Evolutionary conservation across 2,113 vertebrate species (phyloP).

Genomic region (Pomatorhinus ruficollis): DNA sequence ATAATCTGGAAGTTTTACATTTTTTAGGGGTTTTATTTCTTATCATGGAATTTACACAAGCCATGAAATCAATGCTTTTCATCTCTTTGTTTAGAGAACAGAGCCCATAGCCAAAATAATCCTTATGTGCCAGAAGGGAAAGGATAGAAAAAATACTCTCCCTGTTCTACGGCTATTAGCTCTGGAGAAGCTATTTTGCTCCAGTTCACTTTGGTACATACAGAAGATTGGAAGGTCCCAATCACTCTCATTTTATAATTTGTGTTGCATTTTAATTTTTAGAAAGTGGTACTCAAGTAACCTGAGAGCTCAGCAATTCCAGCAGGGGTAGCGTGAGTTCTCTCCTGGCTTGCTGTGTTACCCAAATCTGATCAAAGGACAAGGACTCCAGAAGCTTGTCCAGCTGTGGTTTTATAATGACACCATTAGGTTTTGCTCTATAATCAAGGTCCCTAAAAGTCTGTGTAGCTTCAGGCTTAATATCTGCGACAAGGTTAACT

Average conservation of each 20-base stretch:
- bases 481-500: slow-evolving; percentile 80
- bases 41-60: not conserved
- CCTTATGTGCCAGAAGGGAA: not conserved
- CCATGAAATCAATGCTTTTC: not conserved
- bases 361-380: slow-evolving; percentile 75
- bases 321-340: slow-evolving; percentile 37
- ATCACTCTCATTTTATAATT: not conserved
- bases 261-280: slow-evolving; percentile 32
- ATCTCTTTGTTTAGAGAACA: not conserved
- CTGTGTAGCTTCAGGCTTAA: slow-evolving; percentile 76
- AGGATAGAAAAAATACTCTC: not conserved
- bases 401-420: slow-evolving; percentile 78
- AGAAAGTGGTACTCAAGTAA: slow-evolving; percentile 43
- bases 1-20: not conserved
- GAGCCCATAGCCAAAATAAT: not conserved
- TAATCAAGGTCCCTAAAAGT: slow-evolving; percentile 76
- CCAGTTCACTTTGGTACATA: not conserved
- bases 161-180: not conserved
- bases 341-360: slow-evolving; percentile 61
- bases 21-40: not conserved
- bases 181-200: not conserved
- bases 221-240: not conserved
- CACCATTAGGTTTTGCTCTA: slow-evolving; percentile 74
- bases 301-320: slow-evolving; percentile 35
- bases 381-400: slow-evolving; percentile 74